Percentiles rank a stretch among this genome's conserved stretches.
These are phyloP conservation scores for Odontamblyopus rebecca DNA, from an alignment of 2,797 vertebrate species.

Conservation along the genomic window DNA sequence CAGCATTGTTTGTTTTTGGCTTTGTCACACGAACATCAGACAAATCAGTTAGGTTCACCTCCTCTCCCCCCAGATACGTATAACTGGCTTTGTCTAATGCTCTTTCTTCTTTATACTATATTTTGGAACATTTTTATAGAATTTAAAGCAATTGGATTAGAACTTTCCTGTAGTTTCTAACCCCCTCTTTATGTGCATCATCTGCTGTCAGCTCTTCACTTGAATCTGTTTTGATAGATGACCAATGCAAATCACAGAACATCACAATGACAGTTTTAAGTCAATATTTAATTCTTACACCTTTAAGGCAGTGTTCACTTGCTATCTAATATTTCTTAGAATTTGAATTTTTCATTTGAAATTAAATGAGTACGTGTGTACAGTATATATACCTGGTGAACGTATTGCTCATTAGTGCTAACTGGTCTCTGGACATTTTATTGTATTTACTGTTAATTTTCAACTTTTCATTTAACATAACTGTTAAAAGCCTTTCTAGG, in stretches of 20 bases:
- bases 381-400: no score
- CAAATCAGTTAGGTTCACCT: slow-evolving; percentile 55
- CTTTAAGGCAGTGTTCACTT: neutral
- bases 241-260: neutral
- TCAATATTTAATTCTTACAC: neutral
- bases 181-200: neutral
- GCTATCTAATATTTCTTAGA: neutral
- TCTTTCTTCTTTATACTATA: slow-evolving; percentile 38
- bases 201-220: neutral
- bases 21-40: slow-evolving; percentile 59
- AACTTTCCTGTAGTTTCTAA: neutral
- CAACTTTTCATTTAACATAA: no score
- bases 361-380: no score
- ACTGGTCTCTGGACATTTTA: no score
- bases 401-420: no score
- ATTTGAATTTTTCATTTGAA: no score
- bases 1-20: slow-evolving; percentile 68
- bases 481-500: no score
- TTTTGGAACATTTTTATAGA: slow-evolving; percentile 4
- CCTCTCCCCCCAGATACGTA: slow-evolving; percentile 55
- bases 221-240: neutral
- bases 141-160: neutral
- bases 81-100: slow-evolving; percentile 49
- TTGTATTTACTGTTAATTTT: no score
- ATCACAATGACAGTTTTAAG: neutral